phyloP scores from a whole-genome alignment of 1,140 invertebrate genomes.

The Drosophila simulans region DNA sequence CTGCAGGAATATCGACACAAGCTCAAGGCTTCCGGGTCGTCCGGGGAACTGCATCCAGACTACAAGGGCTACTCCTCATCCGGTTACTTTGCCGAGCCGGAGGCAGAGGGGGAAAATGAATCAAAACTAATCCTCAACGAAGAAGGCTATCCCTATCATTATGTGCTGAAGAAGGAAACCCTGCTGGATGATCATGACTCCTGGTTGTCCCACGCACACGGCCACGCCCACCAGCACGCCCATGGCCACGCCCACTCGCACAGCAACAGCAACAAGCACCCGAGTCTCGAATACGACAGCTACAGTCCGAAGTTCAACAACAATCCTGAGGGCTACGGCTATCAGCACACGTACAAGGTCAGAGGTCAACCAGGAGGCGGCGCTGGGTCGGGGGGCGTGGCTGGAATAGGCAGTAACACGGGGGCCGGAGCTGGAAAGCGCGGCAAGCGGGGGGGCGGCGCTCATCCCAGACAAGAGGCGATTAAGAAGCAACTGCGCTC shows the following conservation, averaged over 20 bases:
- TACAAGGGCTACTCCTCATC: slow-evolving; percentile 69
- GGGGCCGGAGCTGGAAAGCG: slow-evolving; percentile 34
- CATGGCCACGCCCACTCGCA: slow-evolving; percentile 8
- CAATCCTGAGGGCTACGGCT: slow-evolving; percentile 81
- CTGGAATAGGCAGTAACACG: too few species aligned
- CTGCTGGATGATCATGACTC: slow-evolving; percentile 51
- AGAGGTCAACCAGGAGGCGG: slow-evolving; percentile 1
- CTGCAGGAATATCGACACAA: slow-evolving; percentile 69
- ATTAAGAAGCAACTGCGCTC: slow-evolving; percentile 61
- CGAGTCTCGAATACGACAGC: slow-evolving; percentile 72
- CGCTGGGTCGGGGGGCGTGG: background rate
- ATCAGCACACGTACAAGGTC: slow-evolving; percentile 78
- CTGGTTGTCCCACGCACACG: slow-evolving; percentile 39
- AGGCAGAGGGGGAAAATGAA: slow-evolving; percentile 21
- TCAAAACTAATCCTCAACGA: slow-evolving; percentile 16
- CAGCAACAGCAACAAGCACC: slow-evolving; percentile 17
- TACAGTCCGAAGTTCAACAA: slow-evolving; percentile 83
- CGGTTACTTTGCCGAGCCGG: slow-evolving; percentile 77
- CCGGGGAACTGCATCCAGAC: slow-evolving; percentile 49
- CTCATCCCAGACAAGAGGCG: slow-evolving; percentile 18
- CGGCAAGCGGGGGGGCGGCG: slow-evolving; percentile 48
- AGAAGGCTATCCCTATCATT: slow-evolving; percentile 71
- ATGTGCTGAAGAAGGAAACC: slow-evolving; percentile 77
- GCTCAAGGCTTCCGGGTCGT: slow-evolving; percentile 36
- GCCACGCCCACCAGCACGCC: slow-evolving; percentile 6